Conservation (phyloP, 2,888 invertebrate species). For the Parnassius apollo region DNA sequence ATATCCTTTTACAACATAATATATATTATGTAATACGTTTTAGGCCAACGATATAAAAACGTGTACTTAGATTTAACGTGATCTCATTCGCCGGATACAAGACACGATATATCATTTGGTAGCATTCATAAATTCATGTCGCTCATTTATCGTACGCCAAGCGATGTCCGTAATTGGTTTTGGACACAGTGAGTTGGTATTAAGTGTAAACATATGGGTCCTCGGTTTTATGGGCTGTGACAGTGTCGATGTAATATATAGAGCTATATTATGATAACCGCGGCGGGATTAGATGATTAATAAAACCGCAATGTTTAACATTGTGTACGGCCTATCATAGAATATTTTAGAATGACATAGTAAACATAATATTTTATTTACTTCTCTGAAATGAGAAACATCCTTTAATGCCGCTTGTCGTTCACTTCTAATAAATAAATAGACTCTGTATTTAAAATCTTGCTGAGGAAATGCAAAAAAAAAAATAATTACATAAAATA, state of each 20-base stretch:
- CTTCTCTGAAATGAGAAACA: no score
- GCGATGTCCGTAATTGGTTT: constrained; percentile 66
- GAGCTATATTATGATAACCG: constrained; percentile 5
- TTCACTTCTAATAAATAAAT: no score
- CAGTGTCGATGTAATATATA: constrained; percentile 9
- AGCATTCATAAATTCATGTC: constrained; percentile 35
- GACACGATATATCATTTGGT: constrained; percentile 25
- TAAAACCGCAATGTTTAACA: constrained; percentile 9
- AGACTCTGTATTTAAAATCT: no score
- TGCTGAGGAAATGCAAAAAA: no score
- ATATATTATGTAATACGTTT: no score
- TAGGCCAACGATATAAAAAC: neutral
- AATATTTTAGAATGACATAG: neutral
- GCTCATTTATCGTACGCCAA: constrained; percentile 55
- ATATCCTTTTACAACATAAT: no score
- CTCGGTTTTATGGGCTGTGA: constrained; percentile 21
- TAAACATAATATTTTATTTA: neutral
- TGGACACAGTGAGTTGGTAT: constrained; percentile 44
- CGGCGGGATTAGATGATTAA: constrained; percentile 4
- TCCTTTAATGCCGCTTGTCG: no score
- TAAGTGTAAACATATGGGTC: constrained; percentile 39
- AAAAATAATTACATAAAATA: no score
- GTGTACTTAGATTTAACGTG: neutral
- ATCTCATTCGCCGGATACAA: constrained; percentile 18
- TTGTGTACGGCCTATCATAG: neutral